Evolutionary conservation across 2,113 vertebrate genomes (phyloP).

Genomic region (Excalfactoria chinensis): DNA sequence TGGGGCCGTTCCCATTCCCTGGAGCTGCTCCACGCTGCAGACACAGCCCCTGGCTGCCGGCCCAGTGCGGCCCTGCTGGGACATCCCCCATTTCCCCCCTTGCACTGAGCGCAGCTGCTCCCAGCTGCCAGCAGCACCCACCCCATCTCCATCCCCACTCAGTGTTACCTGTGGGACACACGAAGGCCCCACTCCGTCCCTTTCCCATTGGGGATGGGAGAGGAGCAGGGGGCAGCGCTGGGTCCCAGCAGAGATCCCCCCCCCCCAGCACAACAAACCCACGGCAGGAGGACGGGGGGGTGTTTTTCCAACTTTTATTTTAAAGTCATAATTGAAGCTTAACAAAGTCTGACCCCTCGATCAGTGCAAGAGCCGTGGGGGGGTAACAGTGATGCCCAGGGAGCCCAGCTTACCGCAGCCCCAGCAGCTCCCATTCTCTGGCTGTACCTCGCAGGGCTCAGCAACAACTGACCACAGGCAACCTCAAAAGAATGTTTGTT

Average conservation of each 20-base stretch:
- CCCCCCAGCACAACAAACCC: background rate
- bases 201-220: accelerated
- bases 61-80: accelerated
- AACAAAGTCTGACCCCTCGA: slow-evolving; percentile 72
- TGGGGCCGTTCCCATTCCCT: accelerated
- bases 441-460: background rate
- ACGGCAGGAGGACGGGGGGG: background rate
- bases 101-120: background rate
- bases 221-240: too few species aligned
- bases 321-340: slow-evolving; percentile 82
- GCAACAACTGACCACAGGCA: background rate
- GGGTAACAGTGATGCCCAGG: background rate
- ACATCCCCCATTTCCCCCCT: background rate
- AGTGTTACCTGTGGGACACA: accelerated
- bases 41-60: background rate
- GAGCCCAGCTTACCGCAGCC: background rate
- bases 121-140: background rate
- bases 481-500: slow-evolving; percentile 25
- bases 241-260: background rate
- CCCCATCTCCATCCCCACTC: accelerated
- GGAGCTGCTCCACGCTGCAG: background rate
- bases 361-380: background rate
- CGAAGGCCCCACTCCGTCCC: accelerated
- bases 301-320: slow-evolving; percentile 75
- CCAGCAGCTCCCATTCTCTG: background rate